Evolutionary conservation across 2,888 invertebrate species (phyloP).

Genomic region (Brenthis hecate): DNA sequence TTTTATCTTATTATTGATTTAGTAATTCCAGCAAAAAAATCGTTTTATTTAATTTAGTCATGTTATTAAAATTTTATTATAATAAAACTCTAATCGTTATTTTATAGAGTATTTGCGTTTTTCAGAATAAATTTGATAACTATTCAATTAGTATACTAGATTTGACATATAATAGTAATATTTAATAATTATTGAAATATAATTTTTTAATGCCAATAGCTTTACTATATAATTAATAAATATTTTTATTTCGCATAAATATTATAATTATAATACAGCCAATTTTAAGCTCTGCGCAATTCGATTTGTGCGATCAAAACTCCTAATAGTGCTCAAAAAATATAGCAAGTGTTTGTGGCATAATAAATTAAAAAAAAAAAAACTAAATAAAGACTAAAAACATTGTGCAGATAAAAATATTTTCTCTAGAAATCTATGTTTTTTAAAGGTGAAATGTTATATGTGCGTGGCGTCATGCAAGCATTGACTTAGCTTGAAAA

Average conservation of each 20-base stretch:
- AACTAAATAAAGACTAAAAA: constrained; percentile 5
- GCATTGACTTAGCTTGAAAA: constrained; percentile 38
- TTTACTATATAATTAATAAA: neutral
- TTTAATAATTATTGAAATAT: no score
- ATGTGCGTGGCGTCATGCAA: constrained; percentile 52
- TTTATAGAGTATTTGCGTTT: neutral
- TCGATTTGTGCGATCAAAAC: constrained; percentile 53
- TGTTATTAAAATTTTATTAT: neutral
- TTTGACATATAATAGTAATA: no score
- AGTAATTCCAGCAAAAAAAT: no score
- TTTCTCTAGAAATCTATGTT: neutral
- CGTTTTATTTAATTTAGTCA: neutral
- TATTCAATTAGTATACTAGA: no score
- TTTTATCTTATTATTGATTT: neutral
- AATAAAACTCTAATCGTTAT: neutral
- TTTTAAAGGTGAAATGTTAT: constrained; percentile 31
- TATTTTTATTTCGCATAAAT: constrained; percentile 5
- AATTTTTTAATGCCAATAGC: constrained; percentile 3
- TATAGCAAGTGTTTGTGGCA: constrained; percentile 4
- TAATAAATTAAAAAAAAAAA: neutral
- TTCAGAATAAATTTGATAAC: neutral
- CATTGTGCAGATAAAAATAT: neutral
- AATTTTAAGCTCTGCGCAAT: constrained; percentile 29
- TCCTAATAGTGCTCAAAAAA: constrained; percentile 8
- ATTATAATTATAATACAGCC: constrained; percentile 20